Conservation (phyloP, 2,797 vertebrate species). For the Tangara arthus region DNA sequence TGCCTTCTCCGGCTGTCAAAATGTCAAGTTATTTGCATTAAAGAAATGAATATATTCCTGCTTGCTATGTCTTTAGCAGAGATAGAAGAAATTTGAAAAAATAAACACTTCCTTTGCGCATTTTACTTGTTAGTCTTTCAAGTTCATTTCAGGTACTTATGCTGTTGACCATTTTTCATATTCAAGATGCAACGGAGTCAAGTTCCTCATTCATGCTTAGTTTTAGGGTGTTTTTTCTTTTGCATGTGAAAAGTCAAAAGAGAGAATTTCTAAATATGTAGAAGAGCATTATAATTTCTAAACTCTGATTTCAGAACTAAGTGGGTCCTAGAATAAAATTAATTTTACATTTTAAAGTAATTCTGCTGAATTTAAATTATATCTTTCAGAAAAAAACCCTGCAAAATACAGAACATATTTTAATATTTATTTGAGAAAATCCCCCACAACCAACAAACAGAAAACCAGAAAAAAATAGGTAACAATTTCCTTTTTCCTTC, state of each 20-base stretch:
- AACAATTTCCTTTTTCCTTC: not conserved
- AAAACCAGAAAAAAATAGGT: not conserved
- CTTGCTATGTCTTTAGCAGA: not conserved
- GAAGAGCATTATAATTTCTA: not conserved
- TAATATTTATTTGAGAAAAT: not conserved
- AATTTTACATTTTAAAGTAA: not conserved
- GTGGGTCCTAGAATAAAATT: not conserved
- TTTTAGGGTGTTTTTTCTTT: not conserved
- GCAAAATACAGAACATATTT: not conserved
- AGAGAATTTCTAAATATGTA: not conserved
- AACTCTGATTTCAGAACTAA: not conserved
- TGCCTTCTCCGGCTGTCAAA: slow-evolving; percentile 27
- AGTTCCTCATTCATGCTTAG: not conserved
- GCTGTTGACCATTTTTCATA: not conserved
- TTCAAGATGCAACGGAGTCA: not conserved
- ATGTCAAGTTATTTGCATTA: not conserved
- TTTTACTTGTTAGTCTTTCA: not conserved
- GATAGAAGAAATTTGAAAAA: not conserved
- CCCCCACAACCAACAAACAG: rapidly evolving
- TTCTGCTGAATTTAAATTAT: not conserved
- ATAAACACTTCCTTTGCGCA: not conserved
- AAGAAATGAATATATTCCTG: not conserved
- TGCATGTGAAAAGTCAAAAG: not conserved
- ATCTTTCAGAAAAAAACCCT: not conserved
- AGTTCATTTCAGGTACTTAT: not conserved